Base-by-base conservation (phyloP, 2,113 vertebrate species). In the Apteryx mantelli region DNA sequence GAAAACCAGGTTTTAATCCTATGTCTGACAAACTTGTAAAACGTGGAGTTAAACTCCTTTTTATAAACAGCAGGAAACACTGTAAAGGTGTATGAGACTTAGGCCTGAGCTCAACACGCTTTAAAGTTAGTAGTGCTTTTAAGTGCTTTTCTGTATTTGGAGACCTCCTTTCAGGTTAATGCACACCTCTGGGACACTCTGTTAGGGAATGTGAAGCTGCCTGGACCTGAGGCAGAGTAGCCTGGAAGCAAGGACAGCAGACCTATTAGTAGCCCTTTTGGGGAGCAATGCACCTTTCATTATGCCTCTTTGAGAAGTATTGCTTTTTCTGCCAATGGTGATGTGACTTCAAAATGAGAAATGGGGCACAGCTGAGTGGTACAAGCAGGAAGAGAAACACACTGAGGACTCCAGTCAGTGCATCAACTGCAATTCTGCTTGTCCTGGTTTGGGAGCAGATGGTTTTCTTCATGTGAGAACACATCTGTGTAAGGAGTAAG, bases 61-160 rank as follows among this genome's bases (percentile, higher is more conserved):
- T 82, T 79, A 22, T 2, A 68, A 85, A 61, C 52, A 60, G 46
- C 66, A 83, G 38, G 12, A 46, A 56, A 40, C 26, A 2, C n/a
- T 61, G 3, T 50, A 17, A 73, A 76, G 26, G 30, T 64, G 11
- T 34, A 1, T 36, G 52, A 42, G 17, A 73, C 38, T 79, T 86
- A 24, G 42, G 7, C 20, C 24, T 77, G 30, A 73, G 18, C 28
- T 26, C 36, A 42, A 11, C 66, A 46, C 0, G 0, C 38, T 89
- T 63, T 76, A 40, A 74, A 89, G 8, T 60, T 76, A n/a, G 2
- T 21, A 65, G 50, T 73, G 66, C 18, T 34, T 82, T 48, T 63
- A 78, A 88, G 78, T 79, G 25, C 46, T 73, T 32, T 75, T 79
- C 46, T 86, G 28, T 48, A 28, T 85, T 74, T 74, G 78, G 50